These are phyloP conservation scores for Opisthocomus hoazin DNA, from an alignment of 2,113 vertebrate genomes.

Conservation along the genomic window DNA sequence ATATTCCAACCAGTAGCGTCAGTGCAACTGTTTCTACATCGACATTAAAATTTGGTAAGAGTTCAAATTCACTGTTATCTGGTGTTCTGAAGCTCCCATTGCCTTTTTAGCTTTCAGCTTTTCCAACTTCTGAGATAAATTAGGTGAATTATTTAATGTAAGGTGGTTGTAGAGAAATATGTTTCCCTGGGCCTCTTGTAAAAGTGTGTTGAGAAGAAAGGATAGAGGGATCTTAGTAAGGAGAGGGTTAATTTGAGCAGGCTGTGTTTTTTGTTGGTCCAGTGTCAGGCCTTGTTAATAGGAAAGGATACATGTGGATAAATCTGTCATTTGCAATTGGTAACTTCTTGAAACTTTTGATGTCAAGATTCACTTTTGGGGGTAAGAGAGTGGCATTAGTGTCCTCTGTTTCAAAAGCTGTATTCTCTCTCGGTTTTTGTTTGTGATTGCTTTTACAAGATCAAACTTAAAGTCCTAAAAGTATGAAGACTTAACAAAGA, in stretches of 20 bases:
- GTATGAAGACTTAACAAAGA: neutral
- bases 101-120: neutral
- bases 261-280: neutral
- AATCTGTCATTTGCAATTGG: neutral
- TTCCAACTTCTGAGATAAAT: neutral
- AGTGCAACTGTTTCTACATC: fast-evolving
- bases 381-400: neutral
- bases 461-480: neutral
- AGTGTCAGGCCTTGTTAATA: neutral
- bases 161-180: neutral
- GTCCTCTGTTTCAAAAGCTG: neutral
- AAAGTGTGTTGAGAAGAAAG: neutral
- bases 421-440: neutral
- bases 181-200: neutral
- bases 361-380: neutral
- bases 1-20: fast-evolving
- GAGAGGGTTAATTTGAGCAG: neutral
- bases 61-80: neutral
- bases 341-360: neutral
- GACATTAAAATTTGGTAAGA: neutral
- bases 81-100: neutral
- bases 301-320: neutral
- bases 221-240: neutral
- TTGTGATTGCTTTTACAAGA: neutral
- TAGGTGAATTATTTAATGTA: neutral